phyloP scores from a whole-genome alignment of 2,888 invertebrate species.

The Arrhopalites spinosus region DNA sequence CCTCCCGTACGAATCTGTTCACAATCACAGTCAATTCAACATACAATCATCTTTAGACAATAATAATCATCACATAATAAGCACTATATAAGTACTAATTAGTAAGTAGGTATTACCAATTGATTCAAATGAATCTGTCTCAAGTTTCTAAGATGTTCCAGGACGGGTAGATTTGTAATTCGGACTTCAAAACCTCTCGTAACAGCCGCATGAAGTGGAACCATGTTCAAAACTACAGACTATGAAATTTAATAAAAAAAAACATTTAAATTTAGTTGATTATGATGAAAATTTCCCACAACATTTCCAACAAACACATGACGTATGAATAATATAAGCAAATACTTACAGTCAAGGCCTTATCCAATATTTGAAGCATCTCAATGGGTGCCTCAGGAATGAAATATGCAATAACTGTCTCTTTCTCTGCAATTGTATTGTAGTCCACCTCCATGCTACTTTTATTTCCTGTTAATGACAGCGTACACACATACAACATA shows the following conservation, averaged over 20 bases:
- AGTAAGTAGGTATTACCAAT: constrained; percentile 76
- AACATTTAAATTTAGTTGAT: background rate
- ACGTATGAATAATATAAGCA: constrained; percentile 8
- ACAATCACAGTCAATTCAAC: no score
- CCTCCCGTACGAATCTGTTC: constrained; percentile 75
- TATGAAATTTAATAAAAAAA: constrained; percentile 56
- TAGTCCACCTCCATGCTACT: constrained; percentile 92
- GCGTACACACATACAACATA: background rate
- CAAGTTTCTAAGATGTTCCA: constrained; percentile 93
- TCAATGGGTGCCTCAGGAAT: constrained; percentile 96
- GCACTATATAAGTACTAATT: no score
- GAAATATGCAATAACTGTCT: constrained; percentile 94
- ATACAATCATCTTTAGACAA: no score
- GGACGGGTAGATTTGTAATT: constrained; percentile 90
- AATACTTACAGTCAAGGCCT: constrained; percentile 70
- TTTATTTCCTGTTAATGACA: constrained; percentile 62
- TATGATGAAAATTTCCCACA: background rate
- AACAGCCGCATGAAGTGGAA: constrained; percentile 94
- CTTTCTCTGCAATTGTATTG: constrained; percentile 83
- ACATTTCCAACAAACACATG: background rate
- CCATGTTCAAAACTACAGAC: constrained; percentile 83
- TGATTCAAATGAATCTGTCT: constrained; percentile 79
- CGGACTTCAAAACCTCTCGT: constrained; percentile 92
- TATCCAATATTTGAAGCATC: constrained; percentile 95
- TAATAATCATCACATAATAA: no score